Percentiles rank a stretch among this genome's conserved stretches.
phyloP scores from a whole-genome alignment of 2,888 invertebrate species.

The Apodemia mormo region DNA sequence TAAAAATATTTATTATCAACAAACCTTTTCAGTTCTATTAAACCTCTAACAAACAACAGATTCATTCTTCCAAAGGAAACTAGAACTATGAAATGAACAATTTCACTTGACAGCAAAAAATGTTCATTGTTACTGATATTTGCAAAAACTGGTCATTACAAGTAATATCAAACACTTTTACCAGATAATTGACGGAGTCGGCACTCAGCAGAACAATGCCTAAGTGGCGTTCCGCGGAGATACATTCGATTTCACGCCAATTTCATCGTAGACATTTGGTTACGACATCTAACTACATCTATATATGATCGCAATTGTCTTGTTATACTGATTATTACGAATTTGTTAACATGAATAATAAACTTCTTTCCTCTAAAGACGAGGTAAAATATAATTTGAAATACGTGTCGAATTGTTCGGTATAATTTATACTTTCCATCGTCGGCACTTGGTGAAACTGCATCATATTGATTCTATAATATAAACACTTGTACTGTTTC shows the following conservation, averaged over 20 bases:
- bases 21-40: not conserved
- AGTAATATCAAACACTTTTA: constrained; percentile 18
- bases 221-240: constrained; percentile 12
- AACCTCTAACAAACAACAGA: not conserved
- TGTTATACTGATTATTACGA: not conserved
- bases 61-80: not conserved
- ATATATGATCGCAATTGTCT: not conserved
- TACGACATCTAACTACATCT: not conserved
- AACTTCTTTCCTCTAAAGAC: too few relatives aligned
- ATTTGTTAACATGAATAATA: not conserved
- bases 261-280: not conserved
- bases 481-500: too few relatives aligned
- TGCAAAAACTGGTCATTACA: constrained; percentile 1
- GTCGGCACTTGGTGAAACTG: too few relatives aligned
- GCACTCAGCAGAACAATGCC: not conserved
- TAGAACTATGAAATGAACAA: not conserved
- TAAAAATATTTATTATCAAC: too few relatives aligned
- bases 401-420: too few relatives aligned
- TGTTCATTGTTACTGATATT: not conserved
- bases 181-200: constrained; percentile 2
- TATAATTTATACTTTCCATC: too few relatives aligned
- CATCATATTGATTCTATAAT: too few relatives aligned
- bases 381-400: too few relatives aligned
- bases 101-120: constrained; percentile 7
- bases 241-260: constrained; percentile 7